A percentile compares a stretch with the other conserved stretches of the same genome.
phyloP scores from a whole-genome alignment of 2,888 invertebrate species.

The Mesorhabditis belari region DNA sequence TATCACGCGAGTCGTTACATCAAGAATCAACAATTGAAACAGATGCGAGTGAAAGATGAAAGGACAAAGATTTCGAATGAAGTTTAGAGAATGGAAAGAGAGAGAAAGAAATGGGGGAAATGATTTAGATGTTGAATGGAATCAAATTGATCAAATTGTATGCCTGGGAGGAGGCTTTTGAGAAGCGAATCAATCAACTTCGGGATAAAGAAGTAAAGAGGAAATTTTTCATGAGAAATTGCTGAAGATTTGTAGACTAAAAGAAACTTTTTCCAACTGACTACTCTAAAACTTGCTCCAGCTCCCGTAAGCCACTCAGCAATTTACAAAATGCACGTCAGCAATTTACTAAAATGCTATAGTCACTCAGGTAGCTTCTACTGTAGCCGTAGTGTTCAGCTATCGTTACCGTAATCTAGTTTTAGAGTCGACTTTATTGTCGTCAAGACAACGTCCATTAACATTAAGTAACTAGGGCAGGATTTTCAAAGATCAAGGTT shows the following conservation, averaged over 20 bases:
- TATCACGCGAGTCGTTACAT: conserved; percentile 26
- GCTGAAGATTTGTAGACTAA: background rate
- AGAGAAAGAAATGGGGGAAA: background rate
- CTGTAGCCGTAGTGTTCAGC: too few species aligned
- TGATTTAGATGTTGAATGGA: conserved; percentile 21
- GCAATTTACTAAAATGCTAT: too few species aligned
- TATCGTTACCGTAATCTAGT: too few species aligned
- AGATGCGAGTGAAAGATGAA: conserved; percentile 32
- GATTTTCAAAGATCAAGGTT: too few species aligned
- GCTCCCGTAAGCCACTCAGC: background rate
- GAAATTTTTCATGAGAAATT: background rate
- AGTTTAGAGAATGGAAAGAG: conserved; percentile 1
- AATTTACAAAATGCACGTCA: too few species aligned
- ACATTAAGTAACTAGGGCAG: too few species aligned
- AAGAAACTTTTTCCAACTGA: too few species aligned
- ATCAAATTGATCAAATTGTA: conserved; percentile 29
- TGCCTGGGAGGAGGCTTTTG: conserved; percentile 32
- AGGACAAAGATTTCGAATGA: conserved; percentile 27
- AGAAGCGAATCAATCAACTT: conserved; percentile 18
- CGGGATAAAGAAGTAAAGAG: conserved; percentile 1
- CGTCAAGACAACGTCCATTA: too few species aligned
- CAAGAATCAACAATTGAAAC: conserved; percentile 56
- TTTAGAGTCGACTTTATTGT: too few species aligned
- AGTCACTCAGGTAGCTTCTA: too few species aligned
- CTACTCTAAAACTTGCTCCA: too few species aligned